These are phyloP conservation scores for Halcyon leucocephala DNA, from an alignment of 2,797 vertebrate species.

Conservation along the genomic window DNA sequence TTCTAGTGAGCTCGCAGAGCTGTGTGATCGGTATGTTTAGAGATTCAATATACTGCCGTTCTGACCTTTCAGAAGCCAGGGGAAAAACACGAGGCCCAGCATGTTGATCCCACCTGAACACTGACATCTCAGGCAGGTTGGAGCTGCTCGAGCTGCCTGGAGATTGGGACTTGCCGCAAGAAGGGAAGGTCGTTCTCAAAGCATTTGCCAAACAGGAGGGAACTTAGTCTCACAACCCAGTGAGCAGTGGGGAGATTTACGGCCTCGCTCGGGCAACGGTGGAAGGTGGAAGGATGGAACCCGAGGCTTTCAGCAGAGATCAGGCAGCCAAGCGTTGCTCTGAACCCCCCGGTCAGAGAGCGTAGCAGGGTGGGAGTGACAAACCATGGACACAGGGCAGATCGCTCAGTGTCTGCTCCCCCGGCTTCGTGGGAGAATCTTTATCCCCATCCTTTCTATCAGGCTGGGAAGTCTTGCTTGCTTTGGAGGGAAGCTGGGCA, in stretches of 20 bases:
- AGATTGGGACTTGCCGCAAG: not conserved
- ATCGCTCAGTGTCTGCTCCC: not conserved
- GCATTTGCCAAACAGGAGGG: not conserved
- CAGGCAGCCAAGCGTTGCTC: not conserved
- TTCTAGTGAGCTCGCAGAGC: constrained; percentile 63
- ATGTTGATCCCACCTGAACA: constrained; percentile 11
- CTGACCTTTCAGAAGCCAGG: constrained; percentile 61
- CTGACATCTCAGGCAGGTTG: constrained; percentile 14
- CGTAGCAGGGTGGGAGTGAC: not conserved
- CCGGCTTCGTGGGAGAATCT: not conserved
- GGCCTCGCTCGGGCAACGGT: not conserved
- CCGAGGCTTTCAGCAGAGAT: not conserved
- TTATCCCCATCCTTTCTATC: not conserved
- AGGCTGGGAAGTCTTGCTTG: not conserved
- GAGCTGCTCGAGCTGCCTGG: not conserved
- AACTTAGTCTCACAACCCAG: accelerated
- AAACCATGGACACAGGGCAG: not conserved
- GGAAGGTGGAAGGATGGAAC: not conserved
- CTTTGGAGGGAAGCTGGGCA: not conserved
- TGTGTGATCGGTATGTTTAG: constrained; percentile 62
- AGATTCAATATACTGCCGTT: constrained; percentile 54
- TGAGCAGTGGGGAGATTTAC: not conserved
- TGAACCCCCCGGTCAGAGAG: not conserved
- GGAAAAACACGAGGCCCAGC: constrained; percentile 39
- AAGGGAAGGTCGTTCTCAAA: not conserved